Conservation (phyloP, 2,797 vertebrate genomes). For the Bradypodion ventrale region DNA sequence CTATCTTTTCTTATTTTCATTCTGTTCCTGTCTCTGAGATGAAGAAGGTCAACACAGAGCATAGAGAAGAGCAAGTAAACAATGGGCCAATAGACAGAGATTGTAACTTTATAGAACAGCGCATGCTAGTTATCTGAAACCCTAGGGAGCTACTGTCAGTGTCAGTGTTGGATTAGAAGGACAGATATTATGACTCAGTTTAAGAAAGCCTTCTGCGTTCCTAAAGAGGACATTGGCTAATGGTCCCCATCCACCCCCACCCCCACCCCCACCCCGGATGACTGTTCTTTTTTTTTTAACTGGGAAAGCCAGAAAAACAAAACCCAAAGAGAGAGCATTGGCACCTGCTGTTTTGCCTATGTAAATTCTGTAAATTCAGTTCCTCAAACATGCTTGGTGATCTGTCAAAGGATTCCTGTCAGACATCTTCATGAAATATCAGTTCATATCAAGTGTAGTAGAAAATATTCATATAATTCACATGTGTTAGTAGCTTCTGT, state of each 20-base stretch:
- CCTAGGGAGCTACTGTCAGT: too few relatives aligned
- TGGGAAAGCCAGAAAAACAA: background rate
- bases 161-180: too few relatives aligned
- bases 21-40: too few relatives aligned
- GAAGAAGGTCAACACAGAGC: background rate
- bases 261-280: too few relatives aligned
- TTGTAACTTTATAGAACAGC: too few relatives aligned
- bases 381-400: background rate
- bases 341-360: background rate
- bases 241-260: too few relatives aligned
- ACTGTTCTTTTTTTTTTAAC: too few relatives aligned
- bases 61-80: background rate
- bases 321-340: background rate
- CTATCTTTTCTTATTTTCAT: background rate
- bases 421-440: accelerated
- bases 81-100: too few relatives aligned
- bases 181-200: too few relatives aligned
- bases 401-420: background rate
- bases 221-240: background rate
- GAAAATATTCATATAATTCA: background rate
- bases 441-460: slow-evolving; percentile 19
- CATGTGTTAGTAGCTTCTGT: slow-evolving; percentile 13
- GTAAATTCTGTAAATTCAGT: background rate
- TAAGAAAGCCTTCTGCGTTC: too few relatives aligned
- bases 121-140: too few relatives aligned